Evolutionary conservation across 2,888 invertebrate genomes (phyloP), one percentile per base, ranked within the genome.

Genomic region (Trichogramma dendrolimi): DNA sequence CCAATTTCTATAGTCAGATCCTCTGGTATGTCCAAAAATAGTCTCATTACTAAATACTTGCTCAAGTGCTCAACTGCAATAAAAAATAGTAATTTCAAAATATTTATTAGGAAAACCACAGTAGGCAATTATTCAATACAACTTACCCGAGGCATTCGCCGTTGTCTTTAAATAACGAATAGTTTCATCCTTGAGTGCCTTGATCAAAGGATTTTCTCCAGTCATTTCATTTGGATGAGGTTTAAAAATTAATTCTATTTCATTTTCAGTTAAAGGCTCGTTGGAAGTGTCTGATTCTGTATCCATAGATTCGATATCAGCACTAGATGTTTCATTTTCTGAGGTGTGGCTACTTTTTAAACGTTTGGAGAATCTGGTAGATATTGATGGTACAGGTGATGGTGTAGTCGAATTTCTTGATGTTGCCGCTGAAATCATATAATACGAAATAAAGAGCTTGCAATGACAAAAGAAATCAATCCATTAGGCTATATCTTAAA

Each of bases 141-240:
- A 10, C 46, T 10, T 80, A 91, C 92, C 90, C 73, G 96, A 94
- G 4, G 96, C 96, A 84, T 96, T 96, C 11, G 95, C 95, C 11
- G 96, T 95, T 1, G 97, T 97, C 82, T 97, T 97, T 56, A 97
- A 89, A 76, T 94, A 97, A 69, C 96, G 84, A 54, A 94, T 89
- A 39, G 91, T 90, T 75, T 90, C 92, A 72, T 94, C 93, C 71
- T 92, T 88, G 3, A 94, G 81, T 0, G 92, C 91, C 69, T 90
- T 86, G 76, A 92, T 90, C 27, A 93, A 81, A 58, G 90, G 89
- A 74, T 91, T 91, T 73, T 92, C 92, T 0, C 89, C 89, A 0
- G 89, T 86, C 91, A 92, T 92, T 81, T 94, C 94, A 0, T 92
- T 92, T 0, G 96, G 96, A 81, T 96, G 95, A 0, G 97, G 96